Evolutionary conservation across 2,797 vertebrate species (phyloP).

Genomic region (Bradypus variegatus): DNA sequence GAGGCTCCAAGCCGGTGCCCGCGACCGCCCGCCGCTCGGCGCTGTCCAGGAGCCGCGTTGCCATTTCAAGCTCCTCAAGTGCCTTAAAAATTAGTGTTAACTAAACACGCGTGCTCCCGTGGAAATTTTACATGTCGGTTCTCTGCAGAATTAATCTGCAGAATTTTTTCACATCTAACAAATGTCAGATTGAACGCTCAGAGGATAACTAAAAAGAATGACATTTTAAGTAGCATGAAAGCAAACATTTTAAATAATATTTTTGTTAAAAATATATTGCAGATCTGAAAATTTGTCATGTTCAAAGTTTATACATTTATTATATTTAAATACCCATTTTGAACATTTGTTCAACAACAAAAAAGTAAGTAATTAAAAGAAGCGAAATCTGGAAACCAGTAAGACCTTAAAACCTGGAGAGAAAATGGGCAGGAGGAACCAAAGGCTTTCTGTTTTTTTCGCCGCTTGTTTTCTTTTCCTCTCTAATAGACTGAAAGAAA

Average conservation of each 20-base stretch:
- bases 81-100: not conserved
- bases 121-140: not conserved
- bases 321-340: constrained; percentile 16
- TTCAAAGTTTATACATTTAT: constrained; percentile 48
- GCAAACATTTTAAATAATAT: constrained; percentile 16
- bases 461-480: not conserved
- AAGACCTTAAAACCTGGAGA: constrained; percentile 24
- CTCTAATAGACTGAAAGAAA: constrained; percentile 38
- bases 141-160: constrained; percentile 17
- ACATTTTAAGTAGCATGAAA: constrained; percentile 18
- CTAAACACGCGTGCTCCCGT: not conserved
- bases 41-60: not conserved
- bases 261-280: constrained; percentile 25
- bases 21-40: not conserved
- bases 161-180: not conserved
- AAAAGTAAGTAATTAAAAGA: constrained; percentile 30
- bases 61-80: not conserved
- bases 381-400: constrained; percentile 10
- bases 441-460: not conserved
- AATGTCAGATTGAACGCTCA: constrained; percentile 26
- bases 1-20: not conserved
- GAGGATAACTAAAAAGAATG: not conserved
- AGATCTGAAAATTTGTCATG: not conserved
- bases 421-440: not conserved
- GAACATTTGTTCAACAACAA: constrained; percentile 20